Conservation (phyloP, 2,113 vertebrate species). For the Turnix velox region DNA sequence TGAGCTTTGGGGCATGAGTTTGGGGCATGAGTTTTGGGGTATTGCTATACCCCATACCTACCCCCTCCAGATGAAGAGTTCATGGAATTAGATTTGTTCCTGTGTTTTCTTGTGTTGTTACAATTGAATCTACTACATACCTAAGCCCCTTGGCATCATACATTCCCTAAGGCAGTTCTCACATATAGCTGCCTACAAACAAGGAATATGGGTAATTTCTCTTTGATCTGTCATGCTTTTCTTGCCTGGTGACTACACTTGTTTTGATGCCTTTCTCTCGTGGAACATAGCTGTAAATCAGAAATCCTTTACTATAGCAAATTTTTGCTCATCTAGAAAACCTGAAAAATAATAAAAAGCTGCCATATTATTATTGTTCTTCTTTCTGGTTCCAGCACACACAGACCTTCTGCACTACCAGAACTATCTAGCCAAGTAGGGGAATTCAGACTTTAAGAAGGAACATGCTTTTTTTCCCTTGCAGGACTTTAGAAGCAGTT, state of each 20-base stretch:
- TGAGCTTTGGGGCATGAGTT: not conserved
- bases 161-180: not conserved
- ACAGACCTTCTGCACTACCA: not conserved
- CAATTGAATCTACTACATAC: not conserved
- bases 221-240: not conserved
- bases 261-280: not conserved
- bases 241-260: not conserved
- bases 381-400: not conserved
- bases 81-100: not conserved
- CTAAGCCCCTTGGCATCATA: not conserved
- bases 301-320: not conserved
- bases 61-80: not conserved
- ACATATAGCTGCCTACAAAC: not conserved
- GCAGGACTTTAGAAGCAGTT: not conserved
- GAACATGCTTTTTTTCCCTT: not conserved
- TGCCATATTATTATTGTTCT: not conserved
- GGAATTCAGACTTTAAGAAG: not conserved
- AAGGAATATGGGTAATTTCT: not conserved
- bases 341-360: not conserved
- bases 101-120: not conserved
- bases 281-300: not conserved
- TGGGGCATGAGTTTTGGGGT: not conserved
- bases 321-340: not conserved
- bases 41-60: not conserved
- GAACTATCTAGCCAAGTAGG: accelerated